Evolutionary conservation across 2,888 invertebrate species (phyloP).

Genomic region (Drosophila robusta): DNA sequence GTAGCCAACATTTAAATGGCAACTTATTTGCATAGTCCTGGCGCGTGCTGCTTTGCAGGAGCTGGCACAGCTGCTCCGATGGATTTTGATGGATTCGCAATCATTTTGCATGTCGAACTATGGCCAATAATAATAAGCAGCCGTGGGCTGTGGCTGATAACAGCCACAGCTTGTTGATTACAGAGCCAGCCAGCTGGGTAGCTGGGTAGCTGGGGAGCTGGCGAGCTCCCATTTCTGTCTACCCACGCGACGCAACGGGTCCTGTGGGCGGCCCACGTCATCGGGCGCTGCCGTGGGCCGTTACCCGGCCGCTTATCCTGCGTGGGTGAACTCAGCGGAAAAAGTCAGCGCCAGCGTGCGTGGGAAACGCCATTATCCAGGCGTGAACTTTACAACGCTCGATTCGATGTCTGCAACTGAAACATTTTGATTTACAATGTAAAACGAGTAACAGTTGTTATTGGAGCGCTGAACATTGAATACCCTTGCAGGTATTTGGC

Average conservation of each 20-base stretch:
- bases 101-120: slow-evolving; percentile 73
- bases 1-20: slow-evolving; percentile 54
- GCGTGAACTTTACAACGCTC: slow-evolving; percentile 37
- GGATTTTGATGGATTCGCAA: slow-evolving; percentile 72
- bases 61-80: slow-evolving; percentile 55
- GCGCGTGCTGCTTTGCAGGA: slow-evolving; percentile 19
- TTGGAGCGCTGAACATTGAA: not conserved
- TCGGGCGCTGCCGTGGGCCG: slow-evolving; percentile 29
- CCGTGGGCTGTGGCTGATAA: slow-evolving; percentile 24
- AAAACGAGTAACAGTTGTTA: not conserved
- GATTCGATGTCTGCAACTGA: slow-evolving; percentile 21
- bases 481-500: not conserved
- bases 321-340: slow-evolving; percentile 30
- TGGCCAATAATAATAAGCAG: slow-evolving; percentile 44
- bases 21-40: slow-evolving; percentile 64
- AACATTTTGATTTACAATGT: slow-evolving; percentile 16
- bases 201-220: too few species aligned
- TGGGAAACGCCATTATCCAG: slow-evolving; percentile 35
- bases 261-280: slow-evolving; percentile 39
- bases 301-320: slow-evolving; percentile 21
- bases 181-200: not conserved
- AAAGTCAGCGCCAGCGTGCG: slow-evolving; percentile 7
- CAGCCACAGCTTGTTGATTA: not conserved
- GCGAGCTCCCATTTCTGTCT: slow-evolving; percentile 33
- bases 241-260: too few species aligned